Percentiles rank a stretch among this genome's conserved stretches.
Conservation (phyloP, 37 sponge, comb jelly and placozoan species). For the Oopsacas minuta region DNA sequence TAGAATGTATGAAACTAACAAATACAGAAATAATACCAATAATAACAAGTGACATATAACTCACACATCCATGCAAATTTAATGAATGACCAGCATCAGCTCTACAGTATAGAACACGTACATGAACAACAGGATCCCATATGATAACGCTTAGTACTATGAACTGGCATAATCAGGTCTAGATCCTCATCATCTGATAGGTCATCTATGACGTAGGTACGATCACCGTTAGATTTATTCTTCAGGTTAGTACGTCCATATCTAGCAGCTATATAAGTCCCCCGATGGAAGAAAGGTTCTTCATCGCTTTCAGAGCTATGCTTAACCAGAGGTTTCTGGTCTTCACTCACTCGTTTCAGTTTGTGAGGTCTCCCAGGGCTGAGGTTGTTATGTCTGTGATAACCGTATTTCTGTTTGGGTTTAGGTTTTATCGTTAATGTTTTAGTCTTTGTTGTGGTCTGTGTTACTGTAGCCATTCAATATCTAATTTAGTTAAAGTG, state of each 20-base stretch:
- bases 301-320: background rate
- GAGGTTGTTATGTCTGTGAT: background rate
- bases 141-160: background rate
- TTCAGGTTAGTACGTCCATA: constrained; percentile 4
- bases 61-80: background rate
- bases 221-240: background rate
- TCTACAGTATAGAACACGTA: background rate
- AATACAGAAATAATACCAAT: background rate
- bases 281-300: constrained; percentile 4
- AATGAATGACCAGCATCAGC: background rate
- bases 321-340: background rate
- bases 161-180: background rate
- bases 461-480: constrained; percentile 10
- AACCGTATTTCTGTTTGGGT: background rate
- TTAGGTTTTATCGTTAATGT: background rate
- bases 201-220: background rate
- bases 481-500: background rate
- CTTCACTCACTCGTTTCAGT: background rate
- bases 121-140: background rate
- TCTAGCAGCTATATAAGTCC: background rate
- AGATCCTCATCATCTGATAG: background rate
- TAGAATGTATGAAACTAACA: background rate
- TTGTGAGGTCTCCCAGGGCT: background rate
- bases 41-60: background rate
- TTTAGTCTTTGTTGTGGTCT: background rate